Evolutionary conservation across 2,888 invertebrate species (phyloP).

Genomic region (Hydraecia micacea): DNA sequence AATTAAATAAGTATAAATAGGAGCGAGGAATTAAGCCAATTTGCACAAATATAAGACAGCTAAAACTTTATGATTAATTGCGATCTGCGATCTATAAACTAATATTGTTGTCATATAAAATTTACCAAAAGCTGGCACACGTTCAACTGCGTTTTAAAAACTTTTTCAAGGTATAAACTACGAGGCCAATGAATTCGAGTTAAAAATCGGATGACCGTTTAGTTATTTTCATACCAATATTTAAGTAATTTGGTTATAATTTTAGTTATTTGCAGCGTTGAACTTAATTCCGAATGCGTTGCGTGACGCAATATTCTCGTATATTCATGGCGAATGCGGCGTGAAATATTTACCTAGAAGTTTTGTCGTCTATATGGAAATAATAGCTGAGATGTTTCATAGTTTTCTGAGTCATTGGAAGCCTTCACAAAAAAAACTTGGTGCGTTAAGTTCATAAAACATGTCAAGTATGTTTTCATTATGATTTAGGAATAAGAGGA

Average conservation of each 20-base stretch:
- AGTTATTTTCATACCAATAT: conserved; percentile 37
- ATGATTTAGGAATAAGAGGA: conserved; percentile 15
- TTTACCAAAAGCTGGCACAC: conserved; percentile 53
- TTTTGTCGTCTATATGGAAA: conserved; percentile 52
- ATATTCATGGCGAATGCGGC: conserved; percentile 41
- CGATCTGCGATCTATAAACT: conserved; percentile 53
- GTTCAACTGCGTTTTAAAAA: conserved; percentile 58
- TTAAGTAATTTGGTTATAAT: conserved; percentile 34
- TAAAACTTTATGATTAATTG: conserved; percentile 59
- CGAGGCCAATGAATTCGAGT: conserved; percentile 37
- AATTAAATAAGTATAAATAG: conserved; percentile 41
- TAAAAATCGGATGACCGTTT: conserved; percentile 51
- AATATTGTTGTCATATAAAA: conserved; percentile 60
- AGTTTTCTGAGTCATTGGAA: conserved; percentile 29
- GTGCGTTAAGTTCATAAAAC: conserved; percentile 38
- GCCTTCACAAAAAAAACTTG: conserved; percentile 26
- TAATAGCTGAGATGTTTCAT: conserved; percentile 48
- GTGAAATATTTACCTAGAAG: conserved; percentile 50
- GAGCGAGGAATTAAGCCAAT: conserved; percentile 34
- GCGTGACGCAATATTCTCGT: conserved; percentile 40
- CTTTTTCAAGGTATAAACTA: conserved; percentile 49
- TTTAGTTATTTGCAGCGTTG: conserved; percentile 36
- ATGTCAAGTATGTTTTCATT: conserved; percentile 35
- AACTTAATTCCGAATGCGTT: conserved; percentile 38
- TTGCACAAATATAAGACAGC: conserved; percentile 35